phyloP scores from a whole-genome alignment of 2,888 invertebrate genomes.

The Epinotia ramella region DNA sequence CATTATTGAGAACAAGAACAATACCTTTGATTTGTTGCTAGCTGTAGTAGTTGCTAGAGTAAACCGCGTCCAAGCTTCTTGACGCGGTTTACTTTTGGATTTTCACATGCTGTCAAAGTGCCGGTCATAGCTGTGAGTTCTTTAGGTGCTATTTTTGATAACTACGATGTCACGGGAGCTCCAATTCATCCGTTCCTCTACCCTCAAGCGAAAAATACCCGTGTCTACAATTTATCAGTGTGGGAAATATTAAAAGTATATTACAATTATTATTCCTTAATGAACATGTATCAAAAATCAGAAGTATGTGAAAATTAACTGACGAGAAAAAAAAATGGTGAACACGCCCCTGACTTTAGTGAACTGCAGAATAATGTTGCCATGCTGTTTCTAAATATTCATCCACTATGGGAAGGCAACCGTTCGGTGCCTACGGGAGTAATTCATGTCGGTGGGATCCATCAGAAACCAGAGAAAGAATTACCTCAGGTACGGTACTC shows the following conservation, averaged over 20 bases:
- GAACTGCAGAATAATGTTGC: constrained; percentile 59
- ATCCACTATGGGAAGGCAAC: constrained; percentile 64
- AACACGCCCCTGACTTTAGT: constrained; percentile 49
- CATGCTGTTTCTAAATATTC: constrained; percentile 69
- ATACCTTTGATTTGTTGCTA: too few relatives aligned
- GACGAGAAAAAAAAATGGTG: constrained; percentile 53
- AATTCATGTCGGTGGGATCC: constrained; percentile 70
- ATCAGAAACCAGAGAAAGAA: constrained; percentile 58
- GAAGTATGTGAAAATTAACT: constrained; percentile 49
- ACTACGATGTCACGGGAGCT: constrained; percentile 48
- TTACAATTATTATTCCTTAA: constrained; percentile 64
- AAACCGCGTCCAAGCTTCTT: too few relatives aligned
- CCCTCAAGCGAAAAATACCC: constrained; percentile 32
- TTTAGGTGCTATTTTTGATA: constrained; percentile 45
- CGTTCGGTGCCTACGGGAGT: constrained; percentile 69
- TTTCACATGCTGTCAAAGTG: too few relatives aligned
- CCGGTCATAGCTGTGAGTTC: constrained; percentile 51
- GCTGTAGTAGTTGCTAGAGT: too few relatives aligned
- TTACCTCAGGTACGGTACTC: constrained; percentile 58
- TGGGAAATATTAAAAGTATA: constrained; percentile 50
- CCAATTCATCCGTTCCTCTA: constrained; percentile 51
- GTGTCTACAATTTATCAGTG: constrained; percentile 50
- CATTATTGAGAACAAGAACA: too few relatives aligned
- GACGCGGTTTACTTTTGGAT: too few relatives aligned
- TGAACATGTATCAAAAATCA: constrained; percentile 64